Conservation (phyloP, 2,888 invertebrate species). For the Aelia acuminata region DNA sequence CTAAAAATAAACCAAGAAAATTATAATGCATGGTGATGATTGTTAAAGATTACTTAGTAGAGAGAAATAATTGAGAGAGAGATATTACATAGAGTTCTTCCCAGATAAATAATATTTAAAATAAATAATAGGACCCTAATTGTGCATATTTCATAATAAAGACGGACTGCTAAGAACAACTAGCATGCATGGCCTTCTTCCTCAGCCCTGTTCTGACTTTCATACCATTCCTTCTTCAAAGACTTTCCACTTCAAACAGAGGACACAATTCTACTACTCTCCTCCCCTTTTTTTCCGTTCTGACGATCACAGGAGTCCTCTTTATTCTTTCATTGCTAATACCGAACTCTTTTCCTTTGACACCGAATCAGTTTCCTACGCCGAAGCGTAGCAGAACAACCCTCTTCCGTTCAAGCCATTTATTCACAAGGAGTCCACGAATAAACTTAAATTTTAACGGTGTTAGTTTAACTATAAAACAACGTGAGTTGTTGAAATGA, state of each 20-base stretch:
- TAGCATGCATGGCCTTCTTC: background rate
- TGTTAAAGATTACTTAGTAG: too few relatives aligned
- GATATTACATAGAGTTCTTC: too few relatives aligned
- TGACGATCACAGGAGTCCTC: slow-evolving; percentile 1
- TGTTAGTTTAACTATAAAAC: too few relatives aligned
- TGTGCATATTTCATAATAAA: background rate
- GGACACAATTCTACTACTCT: background rate
- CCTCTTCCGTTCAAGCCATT: background rate
- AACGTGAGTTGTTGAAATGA: too few relatives aligned
- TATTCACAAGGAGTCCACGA: background rate
- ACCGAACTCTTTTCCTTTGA: slow-evolving; percentile 7
- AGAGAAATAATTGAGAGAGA: too few relatives aligned
- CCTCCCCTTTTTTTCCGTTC: background rate
- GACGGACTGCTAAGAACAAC: background rate
- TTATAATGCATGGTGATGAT: too few relatives aligned
- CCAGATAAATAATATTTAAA: too few relatives aligned
- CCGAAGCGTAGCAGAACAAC: background rate
- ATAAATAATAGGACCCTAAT: background rate
- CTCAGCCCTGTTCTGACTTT: background rate
- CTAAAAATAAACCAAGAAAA: too few relatives aligned
- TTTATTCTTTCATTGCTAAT: slow-evolving; percentile 38
- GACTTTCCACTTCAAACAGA: background rate
- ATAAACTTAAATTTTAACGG: background rate
- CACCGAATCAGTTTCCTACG: background rate
- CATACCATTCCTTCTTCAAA: background rate